Conservation (phyloP, 2,113 vertebrate genomes). For the Ranitomeya variabilis region DNA sequence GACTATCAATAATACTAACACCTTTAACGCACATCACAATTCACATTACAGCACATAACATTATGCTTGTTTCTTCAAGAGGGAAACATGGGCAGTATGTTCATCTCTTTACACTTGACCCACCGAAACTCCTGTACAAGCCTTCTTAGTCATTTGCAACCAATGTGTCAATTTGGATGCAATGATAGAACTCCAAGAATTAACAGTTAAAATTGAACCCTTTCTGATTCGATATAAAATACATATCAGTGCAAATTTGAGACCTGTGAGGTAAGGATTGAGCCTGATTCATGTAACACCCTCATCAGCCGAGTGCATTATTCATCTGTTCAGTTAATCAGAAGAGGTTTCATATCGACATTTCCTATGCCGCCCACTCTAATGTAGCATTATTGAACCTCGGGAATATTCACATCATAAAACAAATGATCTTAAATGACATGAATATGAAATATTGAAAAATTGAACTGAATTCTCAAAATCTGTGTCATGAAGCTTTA, state of each 20-base stretch:
- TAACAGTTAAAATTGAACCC: background rate
- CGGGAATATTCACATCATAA: background rate
- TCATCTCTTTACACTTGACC: background rate
- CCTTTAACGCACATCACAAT: too few species aligned
- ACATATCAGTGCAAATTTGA: background rate
- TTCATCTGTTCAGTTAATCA: constrained; percentile 19
- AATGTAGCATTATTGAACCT: constrained; percentile 28
- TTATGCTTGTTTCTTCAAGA: too few species aligned
- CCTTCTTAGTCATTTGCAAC: background rate
- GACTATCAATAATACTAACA: too few species aligned
- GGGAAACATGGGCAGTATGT: too few species aligned
- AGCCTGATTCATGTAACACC: background rate
- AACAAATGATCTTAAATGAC: background rate
- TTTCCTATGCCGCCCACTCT: constrained; percentile 1
- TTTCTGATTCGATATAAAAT: background rate
- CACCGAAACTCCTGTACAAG: background rate
- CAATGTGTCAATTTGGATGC: background rate
- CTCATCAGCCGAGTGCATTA: background rate
- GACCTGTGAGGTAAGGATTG: background rate
- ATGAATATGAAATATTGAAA: background rate
- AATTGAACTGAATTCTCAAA: background rate
- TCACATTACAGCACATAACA: too few species aligned
- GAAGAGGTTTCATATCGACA: background rate
- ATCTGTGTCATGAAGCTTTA: background rate
- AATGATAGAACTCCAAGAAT: background rate